A percentile compares a stretch with the other conserved stretches of the same genome.
Evolutionary conservation across 2,888 invertebrate species (phyloP).

Genomic region (Schrankia costaestrigalis): DNA sequence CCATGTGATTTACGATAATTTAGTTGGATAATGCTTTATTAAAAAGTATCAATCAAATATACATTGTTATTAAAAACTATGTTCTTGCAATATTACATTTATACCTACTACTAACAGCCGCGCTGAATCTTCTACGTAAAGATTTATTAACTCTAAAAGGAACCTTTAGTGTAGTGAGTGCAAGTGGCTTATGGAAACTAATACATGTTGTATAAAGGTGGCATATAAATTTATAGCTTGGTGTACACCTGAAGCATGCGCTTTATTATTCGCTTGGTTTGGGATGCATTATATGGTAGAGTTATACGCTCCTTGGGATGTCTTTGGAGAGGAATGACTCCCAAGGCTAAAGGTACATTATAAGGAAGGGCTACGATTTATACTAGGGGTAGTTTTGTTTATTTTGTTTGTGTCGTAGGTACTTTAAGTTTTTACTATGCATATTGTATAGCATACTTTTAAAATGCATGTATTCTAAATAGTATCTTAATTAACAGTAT

Average conservation of each 20-base stretch:
- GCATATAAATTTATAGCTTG: conserved; percentile 43
- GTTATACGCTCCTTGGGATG: conserved; percentile 53
- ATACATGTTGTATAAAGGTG: conserved; percentile 35
- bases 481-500: too few relatives aligned
- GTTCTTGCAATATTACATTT: too few relatives aligned
- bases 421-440: too few relatives aligned
- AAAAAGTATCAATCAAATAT: too few relatives aligned
- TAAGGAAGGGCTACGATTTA: conserved; percentile 21
- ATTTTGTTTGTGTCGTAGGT: conserved; percentile 4
- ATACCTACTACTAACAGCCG: too few relatives aligned
- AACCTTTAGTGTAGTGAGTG: too few relatives aligned
- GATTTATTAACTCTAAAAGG: too few relatives aligned
- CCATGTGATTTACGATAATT: conserved; percentile 2
- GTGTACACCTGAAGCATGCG: conserved; percentile 42
- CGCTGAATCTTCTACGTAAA: too few relatives aligned
- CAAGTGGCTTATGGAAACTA: conserved; percentile 29
- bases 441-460: too few relatives aligned
- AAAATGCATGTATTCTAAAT: background rate
- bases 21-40: background rate
- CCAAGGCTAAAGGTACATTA: conserved; percentile 46
- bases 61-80: too few relatives aligned
- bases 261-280: conserved; percentile 45
- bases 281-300: conserved; percentile 52
- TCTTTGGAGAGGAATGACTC: conserved; percentile 53
- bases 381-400: conserved; percentile 16